Evolutionary conservation across 2,113 vertebrate genomes (phyloP), one percentile per base, ranked within the genome.

Genomic region (Tenebrosternarchus preto): DNA sequence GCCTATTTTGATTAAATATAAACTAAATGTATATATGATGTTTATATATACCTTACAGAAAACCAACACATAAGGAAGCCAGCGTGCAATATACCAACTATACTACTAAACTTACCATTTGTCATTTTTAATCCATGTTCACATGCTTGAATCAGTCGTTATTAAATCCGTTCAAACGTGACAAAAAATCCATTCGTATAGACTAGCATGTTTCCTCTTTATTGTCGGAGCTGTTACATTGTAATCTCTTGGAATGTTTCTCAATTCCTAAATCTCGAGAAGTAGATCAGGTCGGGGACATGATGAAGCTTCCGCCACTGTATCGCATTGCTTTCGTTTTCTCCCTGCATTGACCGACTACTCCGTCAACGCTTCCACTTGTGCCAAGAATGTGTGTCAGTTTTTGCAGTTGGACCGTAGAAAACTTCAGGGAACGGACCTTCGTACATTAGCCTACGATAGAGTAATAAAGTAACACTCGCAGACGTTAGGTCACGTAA

Each of bases 81-180:
- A 8, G 43, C 43, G 43, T 9, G 43, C 11, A 4, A 46, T 46
- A 12, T 46, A 46, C 6, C 43, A 9, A 46, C 43, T 46, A 4
- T 39, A 46, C 43, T 46, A 4, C 0, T 33, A 5, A 9, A 85
- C 87, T 88, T 80, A 88, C 87, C 87, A 88, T 88, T 78, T 75
- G 83, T 88, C 87, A 88, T 88, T 85, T 87, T 82, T 83, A n/a
- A 56, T 73, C 82, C 86, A 87, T 82, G 53, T 66, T 88, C 79
- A 73, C 81, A 57, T 66, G 70, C 77, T 78, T 72, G 83, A 87
- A 83, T 76, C 57, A 66, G 83, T 82, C 73, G 70, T 76, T 73
- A 76, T 5, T 59, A 69, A 79, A 36, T 79, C 63, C 43, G 59
- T 4, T 29, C 64, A 20, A 20, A 2, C 2, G 15, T 31, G 11